phyloP scores from a whole-genome alignment of 2,888 invertebrate species.

The Linnaemya tessellans region DNA sequence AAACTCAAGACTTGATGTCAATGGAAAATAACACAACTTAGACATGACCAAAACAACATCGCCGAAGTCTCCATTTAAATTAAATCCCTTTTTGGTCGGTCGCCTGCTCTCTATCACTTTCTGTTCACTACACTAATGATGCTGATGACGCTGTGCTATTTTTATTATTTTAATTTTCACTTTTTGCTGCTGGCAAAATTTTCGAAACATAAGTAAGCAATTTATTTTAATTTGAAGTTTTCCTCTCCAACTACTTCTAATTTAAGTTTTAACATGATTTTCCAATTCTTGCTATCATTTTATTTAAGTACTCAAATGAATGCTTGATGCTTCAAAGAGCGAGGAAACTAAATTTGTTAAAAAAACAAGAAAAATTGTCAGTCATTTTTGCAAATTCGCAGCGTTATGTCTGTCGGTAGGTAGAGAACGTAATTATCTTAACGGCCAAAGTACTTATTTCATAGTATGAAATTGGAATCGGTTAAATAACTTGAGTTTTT shows the following conservation, averaged over 20 bases:
- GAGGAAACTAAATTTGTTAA: neutral
- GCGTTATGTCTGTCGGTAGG: neutral
- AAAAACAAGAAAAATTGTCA: neutral
- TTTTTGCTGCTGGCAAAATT: neutral
- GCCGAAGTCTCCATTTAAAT: slow-evolving; percentile 20
- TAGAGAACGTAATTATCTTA: neutral
- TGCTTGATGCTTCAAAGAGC: neutral
- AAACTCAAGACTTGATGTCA: neutral
- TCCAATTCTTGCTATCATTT: slow-evolving; percentile 21
- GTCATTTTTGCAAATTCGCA: neutral
- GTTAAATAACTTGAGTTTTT: neutral
- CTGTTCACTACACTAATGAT: slow-evolving; percentile 41
- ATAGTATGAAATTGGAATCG: neutral
- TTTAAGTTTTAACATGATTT: slow-evolving; percentile 26
- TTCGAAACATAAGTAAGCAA: slow-evolving; percentile 47
- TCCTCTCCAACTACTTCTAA: slow-evolving; percentile 11
- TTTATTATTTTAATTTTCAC: slow-evolving; percentile 21
- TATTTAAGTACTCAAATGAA: slow-evolving; percentile 9
- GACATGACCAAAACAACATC: slow-evolving; percentile 33
- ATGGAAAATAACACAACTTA: slow-evolving; percentile 18
- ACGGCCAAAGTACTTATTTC: neutral
- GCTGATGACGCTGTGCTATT: slow-evolving; percentile 22
- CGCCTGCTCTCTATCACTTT: neutral
- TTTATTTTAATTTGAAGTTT: slow-evolving; percentile 66
- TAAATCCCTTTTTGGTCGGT: slow-evolving; percentile 34